Evolutionary conservation across 2,797 vertebrate species (phyloP), one percentile per base, ranked within the genome.

Genomic region (Lepus oiostolus): DNA sequence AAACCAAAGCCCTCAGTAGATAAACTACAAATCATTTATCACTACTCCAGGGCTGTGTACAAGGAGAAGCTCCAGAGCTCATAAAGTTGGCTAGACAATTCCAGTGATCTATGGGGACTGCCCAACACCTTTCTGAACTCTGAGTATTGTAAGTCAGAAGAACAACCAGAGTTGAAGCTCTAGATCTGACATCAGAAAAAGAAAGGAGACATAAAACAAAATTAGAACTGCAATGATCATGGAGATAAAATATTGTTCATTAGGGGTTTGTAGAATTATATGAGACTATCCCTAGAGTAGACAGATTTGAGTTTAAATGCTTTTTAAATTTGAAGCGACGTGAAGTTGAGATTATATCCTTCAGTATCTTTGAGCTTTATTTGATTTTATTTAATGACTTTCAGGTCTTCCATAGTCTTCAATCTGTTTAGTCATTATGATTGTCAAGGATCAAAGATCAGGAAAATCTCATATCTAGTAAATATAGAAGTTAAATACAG

Each of bases 11-110:
- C 58, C 77, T 97, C 95, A 93, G 71, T 74, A 95, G 95, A 90
- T 94, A 93, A 96, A 97, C 22, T 83, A 63, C 21, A 88, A 74
- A 74, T 60, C 83, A 89, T 96, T 93, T 90, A 96, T 98, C 83
- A 75, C 70, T 63, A 47, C 68, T 95, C 58, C 77, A 80, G 24
- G 54, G 60, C 86, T 58, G 77, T 52, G 86, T 84, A 62, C 60
- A 58, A 87, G 81, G 85, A 32, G 74, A 94, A 21, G 3, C 68
- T 96, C 70, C n/a, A 82, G 50, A 58, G 84, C 54, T 92, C 94
- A 88, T 95, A 96, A 88, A 97, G 47, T 76, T 82, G 60, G 50
- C 50, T 76, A 28, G 87, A 88, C 94, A 89, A 76, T 88, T 85
- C 72, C 38, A 71, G 52, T 96, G 93, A 96, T 63, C 97, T 96